phyloP scores from a whole-genome alignment of 2,113 vertebrate genomes.

The Dryoscopus gambensis region DNA sequence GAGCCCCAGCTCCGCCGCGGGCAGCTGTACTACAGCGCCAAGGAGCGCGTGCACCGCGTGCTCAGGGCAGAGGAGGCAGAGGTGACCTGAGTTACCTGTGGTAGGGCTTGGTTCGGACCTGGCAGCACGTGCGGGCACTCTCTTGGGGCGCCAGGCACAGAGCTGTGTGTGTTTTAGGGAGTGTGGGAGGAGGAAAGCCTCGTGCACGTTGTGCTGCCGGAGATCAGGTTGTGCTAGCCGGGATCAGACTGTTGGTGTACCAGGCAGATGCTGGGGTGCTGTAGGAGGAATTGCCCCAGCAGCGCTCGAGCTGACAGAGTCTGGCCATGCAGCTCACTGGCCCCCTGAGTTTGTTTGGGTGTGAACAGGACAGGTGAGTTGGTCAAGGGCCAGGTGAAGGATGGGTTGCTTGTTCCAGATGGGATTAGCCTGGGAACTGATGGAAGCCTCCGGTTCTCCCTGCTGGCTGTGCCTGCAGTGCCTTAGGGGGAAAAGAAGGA shows the following conservation, averaged over 20 bases:
- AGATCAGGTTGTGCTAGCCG: too few relatives aligned
- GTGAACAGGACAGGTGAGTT: not conserved
- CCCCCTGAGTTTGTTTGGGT: not conserved
- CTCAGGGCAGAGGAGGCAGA: not conserved
- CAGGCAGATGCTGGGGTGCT: not conserved
- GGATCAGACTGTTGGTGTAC: not conserved
- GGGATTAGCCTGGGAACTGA: not conserved
- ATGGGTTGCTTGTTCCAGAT: not conserved
- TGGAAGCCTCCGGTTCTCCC: not conserved
- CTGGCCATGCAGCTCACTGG: not conserved
- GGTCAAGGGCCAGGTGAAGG: not conserved
- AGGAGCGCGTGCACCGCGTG: conserved; percentile 68
- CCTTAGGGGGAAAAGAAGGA: not conserved
- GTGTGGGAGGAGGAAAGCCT: too few relatives aligned
- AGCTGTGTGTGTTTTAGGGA: not conserved
- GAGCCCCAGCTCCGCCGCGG: conserved; percentile 77
- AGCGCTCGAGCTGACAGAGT: not conserved
- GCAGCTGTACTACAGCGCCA: conserved; percentile 51
- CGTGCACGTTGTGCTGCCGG: rapidly evolving
- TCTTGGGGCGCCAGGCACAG: not conserved
- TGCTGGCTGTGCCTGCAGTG: not conserved
- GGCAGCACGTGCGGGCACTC: not conserved
- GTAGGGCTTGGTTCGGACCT: not conserved
- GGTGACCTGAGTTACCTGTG: not conserved
- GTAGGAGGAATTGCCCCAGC: not conserved